Percentiles rank a stretch among this genome's conserved stretches.
Conservation (phyloP, 2,797 vertebrate species). For the Hybognathus amarus region DNA sequence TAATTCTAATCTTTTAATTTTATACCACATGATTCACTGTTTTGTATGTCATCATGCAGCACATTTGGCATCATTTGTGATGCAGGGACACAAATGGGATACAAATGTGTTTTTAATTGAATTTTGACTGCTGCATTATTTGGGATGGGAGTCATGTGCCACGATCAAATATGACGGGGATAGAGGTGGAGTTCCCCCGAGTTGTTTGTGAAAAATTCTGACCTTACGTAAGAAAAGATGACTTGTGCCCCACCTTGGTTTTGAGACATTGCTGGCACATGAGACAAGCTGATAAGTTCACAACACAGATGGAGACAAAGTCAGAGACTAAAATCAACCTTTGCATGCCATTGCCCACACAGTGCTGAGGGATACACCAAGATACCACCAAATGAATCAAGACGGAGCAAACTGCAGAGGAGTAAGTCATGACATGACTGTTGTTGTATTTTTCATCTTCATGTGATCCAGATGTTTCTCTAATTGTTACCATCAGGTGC, state of each 20-base stretch:
- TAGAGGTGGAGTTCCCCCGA: slow-evolving; percentile 53
- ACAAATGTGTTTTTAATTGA: slow-evolving; percentile 29
- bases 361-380: slow-evolving; percentile 75
- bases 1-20: not conserved
- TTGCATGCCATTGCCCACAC: slow-evolving; percentile 56
- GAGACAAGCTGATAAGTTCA: slow-evolving; percentile 30
- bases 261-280: slow-evolving; percentile 53
- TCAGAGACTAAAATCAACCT: slow-evolving; percentile 41
- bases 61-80: slow-evolving; percentile 21
- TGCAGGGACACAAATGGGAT: slow-evolving; percentile 17
- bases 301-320: slow-evolving; percentile 16
- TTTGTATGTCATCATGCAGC: slow-evolving; percentile 4
- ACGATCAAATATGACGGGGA: slow-evolving; percentile 39
- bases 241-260: slow-evolving; percentile 52
- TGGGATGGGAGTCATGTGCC: slow-evolving; percentile 35
- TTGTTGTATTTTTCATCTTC: slow-evolving; percentile 44
- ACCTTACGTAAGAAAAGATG: slow-evolving; percentile 52
- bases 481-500: slow-evolving; percentile 52
- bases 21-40: not conserved
- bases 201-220: slow-evolving; percentile 51
- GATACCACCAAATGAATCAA: slow-evolving; percentile 78
- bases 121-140: slow-evolving; percentile 33
- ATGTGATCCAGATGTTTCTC: slow-evolving; percentile 46
- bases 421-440: slow-evolving; percentile 73
- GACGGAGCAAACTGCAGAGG: slow-evolving; percentile 69